phyloP scores from a whole-genome alignment of 2,113 vertebrate genomes.

The Calidris pugnax region DNA sequence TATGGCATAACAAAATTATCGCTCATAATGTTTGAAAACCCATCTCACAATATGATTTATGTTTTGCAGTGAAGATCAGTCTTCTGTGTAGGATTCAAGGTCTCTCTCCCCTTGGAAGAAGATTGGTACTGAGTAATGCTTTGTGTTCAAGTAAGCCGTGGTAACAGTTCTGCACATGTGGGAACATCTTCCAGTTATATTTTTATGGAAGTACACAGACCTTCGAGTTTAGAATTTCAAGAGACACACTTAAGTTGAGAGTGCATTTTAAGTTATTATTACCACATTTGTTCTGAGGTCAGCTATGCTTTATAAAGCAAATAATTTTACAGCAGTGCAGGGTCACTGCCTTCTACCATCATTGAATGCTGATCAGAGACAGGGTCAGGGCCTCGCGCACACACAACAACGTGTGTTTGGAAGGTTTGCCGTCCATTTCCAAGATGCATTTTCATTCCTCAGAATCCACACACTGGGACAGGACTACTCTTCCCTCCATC shows the following conservation, averaged over 20 bases:
- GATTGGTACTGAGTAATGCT: background rate
- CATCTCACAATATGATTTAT: background rate
- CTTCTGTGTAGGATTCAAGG: background rate
- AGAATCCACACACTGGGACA: background rate
- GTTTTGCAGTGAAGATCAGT: background rate
- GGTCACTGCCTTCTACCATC: background rate
- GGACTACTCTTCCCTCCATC: background rate
- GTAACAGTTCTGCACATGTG: background rate
- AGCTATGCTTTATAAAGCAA: background rate
- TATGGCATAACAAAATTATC: background rate
- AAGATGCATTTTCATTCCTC: background rate
- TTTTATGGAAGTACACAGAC: background rate
- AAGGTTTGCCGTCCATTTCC: background rate
- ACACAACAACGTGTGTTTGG: background rate
- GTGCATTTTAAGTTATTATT: background rate
- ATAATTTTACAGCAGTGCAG: background rate
- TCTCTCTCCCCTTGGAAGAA: background rate
- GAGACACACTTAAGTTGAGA: background rate
- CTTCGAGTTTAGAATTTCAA: background rate
- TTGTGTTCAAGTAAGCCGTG: background rate
- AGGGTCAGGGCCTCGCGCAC: rapidly evolving
- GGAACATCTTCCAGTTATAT: background rate
- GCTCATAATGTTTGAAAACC: background rate
- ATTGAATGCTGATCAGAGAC: background rate
- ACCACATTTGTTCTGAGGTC: background rate